Conservation (phyloP, 64 coral and sea anemone species). For the Orbicella faveolata region DNA sequence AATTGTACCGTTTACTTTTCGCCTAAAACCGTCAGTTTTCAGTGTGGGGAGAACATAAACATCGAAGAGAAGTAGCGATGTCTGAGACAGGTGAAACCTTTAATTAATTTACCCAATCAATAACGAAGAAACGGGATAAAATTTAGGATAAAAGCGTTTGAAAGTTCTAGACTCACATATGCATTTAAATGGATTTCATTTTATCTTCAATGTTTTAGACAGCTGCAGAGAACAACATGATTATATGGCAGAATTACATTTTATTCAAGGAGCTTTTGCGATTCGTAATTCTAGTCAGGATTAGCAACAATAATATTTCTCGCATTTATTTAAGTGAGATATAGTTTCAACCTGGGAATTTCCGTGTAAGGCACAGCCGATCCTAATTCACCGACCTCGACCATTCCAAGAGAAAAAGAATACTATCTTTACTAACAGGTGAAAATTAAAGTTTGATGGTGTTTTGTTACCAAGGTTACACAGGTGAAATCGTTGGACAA, state of each 20-base stretch:
- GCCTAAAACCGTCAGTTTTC: no score
- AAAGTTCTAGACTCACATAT: background rate
- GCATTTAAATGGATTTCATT: no score
- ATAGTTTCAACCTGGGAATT: no score
- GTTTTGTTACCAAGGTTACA: background rate
- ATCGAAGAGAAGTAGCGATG: no score
- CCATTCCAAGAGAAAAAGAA: background rate
- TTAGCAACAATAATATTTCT: background rate
- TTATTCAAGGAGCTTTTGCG: background rate
- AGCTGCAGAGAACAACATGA: background rate
- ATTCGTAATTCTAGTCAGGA: background rate
- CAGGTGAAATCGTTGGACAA: background rate
- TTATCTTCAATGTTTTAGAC: background rate
- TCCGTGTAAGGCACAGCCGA: no score
- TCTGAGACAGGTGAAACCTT: no score
- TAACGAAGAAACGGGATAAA: background rate
- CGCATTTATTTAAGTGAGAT: background rate
- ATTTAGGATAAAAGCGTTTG: background rate
- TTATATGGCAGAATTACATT: background rate
- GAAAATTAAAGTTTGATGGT: background rate
- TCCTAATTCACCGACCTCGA: background rate
- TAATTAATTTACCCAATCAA: background rate
- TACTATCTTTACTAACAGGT: background rate
- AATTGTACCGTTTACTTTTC: no score
- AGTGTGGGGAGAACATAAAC: no score